These are phyloP conservation scores for Melolontha melolontha DNA, from an alignment of 2,888 invertebrate genomes.

Conservation along the genomic window DNA sequence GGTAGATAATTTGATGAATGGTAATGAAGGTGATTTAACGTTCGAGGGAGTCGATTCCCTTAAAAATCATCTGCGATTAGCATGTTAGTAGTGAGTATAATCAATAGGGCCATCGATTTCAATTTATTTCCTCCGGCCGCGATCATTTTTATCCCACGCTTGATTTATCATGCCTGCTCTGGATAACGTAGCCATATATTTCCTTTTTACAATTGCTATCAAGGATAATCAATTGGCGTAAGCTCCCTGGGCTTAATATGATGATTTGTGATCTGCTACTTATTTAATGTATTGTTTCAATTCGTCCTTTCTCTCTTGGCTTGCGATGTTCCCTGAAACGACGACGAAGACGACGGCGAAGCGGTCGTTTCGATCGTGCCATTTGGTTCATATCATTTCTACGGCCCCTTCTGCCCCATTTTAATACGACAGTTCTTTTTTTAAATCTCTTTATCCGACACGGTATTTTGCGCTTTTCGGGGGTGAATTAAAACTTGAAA, in stretches of 20 bases:
- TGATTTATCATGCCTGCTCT: conserved; percentile 60
- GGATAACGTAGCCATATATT: conserved; percentile 59
- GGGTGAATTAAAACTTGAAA: no score
- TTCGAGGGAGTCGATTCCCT: conserved; percentile 22
- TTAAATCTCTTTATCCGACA: no score
- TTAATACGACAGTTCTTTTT: no score
- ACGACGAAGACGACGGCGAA: no score
- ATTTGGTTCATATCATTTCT: no score
- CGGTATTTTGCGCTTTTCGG: no score
- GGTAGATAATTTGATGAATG: conserved; percentile 37
- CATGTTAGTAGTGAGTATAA: conserved; percentile 57
- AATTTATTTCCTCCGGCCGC: conserved; percentile 58
- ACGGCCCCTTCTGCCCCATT: no score
- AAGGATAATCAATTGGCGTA: conserved; percentile 55
- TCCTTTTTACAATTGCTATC: conserved; percentile 60
- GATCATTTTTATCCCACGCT: conserved; percentile 60
- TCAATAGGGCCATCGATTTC: conserved; percentile 58
- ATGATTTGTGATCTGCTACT: conserved; percentile 53
- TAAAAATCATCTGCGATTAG: conserved; percentile 49
- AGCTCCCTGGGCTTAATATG: conserved; percentile 50
- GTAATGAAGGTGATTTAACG: conserved; percentile 39
- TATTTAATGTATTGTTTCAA: conserved; percentile 43
- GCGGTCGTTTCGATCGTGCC: no score
- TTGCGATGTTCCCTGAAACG: background rate
- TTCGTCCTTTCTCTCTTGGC: conserved; percentile 14